Base-by-base conservation (phyloP, 2,113 vertebrate species). In the Mus pahari region DNA sequence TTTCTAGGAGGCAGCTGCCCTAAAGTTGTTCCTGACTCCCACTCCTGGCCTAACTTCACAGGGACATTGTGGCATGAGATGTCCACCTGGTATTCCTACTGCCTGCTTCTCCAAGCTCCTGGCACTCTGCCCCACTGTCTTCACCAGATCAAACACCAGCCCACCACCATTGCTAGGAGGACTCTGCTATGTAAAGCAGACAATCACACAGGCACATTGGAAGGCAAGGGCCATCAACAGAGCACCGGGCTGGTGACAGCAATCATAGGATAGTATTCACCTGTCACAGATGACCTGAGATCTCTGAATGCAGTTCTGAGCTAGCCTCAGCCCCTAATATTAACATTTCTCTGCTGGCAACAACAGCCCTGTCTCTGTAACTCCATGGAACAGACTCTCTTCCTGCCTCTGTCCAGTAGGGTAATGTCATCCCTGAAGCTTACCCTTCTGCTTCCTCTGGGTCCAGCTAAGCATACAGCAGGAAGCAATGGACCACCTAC, bases 131-230 rank as follows among this genome's bases (percentile, higher is more conserved):
- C 78, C 89, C 26, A 3, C 28, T 31, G 48, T 22, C 73, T 74
- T 48, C 20, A 64, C 20, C 31, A 73, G 91, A 31, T 55, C 91
- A 42, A 74, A 62, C 53, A 33, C 22, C 89, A 91, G 83, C 31
- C 39, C 20, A 4, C 45, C 22, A 33, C 33, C 62, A 74, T 26
- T 17, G n/a, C 64, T 1, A 4, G 48, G 75, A 75, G 50, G 50
- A 58, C 55, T 87, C 28, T 45, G 42, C 2, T 75, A 39, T 42
- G 79, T 68, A 14, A 53, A 36, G 45, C 74, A 50, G 70, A 97
- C 86, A 84, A 90, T 97, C 93, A 95, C 74, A 83, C 94, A 96
- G 89, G 68, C 91, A 93, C 64, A 45, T 20, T 10, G 89, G 89
- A 66, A 39, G 92, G 89, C 58, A 75, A 71, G 0, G 5, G 77